Base-by-base conservation (phyloP, 2,888 invertebrate species). In the Mythimna lalbum region DNA sequence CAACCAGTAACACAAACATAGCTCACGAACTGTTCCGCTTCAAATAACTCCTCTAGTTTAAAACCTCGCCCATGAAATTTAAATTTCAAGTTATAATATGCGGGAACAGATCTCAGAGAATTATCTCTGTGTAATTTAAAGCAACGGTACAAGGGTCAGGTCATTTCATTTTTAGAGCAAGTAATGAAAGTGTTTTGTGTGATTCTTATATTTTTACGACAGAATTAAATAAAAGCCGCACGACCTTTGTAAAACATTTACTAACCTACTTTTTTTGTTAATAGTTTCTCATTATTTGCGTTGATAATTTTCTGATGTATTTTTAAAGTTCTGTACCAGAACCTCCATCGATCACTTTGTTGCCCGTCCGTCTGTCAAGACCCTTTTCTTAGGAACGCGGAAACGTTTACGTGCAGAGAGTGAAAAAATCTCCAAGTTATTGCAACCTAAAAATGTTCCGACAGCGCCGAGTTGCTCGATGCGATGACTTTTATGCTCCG, bases 11-110 rank as follows among this genome's bases (percentile, higher is more conserved):
- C 81, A 90, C 89, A 84, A 94, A 90, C 95, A 95, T 96, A 89
- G 90, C 90, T 90, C 87, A 90, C 89, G 81, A 86, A 95, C 94
- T 95, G 95, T 93, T 93, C 91, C 92, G 92, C 92, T 89, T 91
- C 89, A 89, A 87, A 89, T 81, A 80, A 69, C 83, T 85, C 86
- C 79, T 87, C 90, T 85, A 87, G 89, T 93, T 93, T 95, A 95
- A 94, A 92, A 94, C 91, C 92, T 94, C 91, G 90, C 86, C 93
- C 94, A 88, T 93, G 92, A 94, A 94, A 95, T 95, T 91, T 69
- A 53, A 90, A 94, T 94, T 94, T 92, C 87, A 90, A 90, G 89
- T 85, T 89, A 87, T 89, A 91, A 93, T 89, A 87, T 85, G 89
- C 93, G 87, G 83, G 87, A 89, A 91, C 88, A 91, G 91, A 90